Base-by-base conservation (phyloP, 2,888 invertebrate species). In the Anorthoa munda region DNA sequence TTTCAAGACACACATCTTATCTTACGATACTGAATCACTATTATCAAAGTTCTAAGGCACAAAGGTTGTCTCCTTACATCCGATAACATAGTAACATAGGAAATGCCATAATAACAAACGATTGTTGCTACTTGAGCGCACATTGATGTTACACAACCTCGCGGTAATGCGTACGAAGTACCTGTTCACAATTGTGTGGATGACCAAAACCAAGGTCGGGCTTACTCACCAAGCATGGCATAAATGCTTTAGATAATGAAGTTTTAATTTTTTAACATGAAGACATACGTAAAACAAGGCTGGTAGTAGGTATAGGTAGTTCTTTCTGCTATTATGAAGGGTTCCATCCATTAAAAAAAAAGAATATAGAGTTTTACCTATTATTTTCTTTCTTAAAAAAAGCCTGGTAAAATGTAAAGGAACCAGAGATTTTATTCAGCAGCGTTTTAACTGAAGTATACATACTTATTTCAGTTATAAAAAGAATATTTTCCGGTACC, bases 131-230 rank as follows among this genome's bases (percentile, higher is more conserved):
- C 77, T 78, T 79, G 79, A 86, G 60, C 77, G 81, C 77, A 80
- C 81, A 81, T 77, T 66, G 63, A 59, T 77, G 72, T 83, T 83
- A 83, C 79, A 79, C 82, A 84, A 87, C 70, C 51, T 70, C 75
- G 61, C 73, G 53, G 78, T 75, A 82, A 70, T 76, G 61, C 76
- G 69, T 67, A 63, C 68, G 46, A 72, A 60, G 84, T 87, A 86
- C 79, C 77, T 80, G 82, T 75, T 60, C 48, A 64, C 79, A 51
- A 78, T 84, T 78, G 81, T 81, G 84, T 84, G 76, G 85, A 85
- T 84, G 84, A 79, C 86, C 86, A 84, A 80, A 83, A 77, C 83
- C 86, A 89, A 84, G 89, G 89, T 71, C 81, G 75, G 68, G 68
- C 59, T 88, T 85, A 87, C 77, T 87, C 86, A 86, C 65, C 61